Percentiles rank a stretch among this genome's conserved stretches.
Evolutionary conservation across 2,113 vertebrate species (phyloP).

Genomic region (Tringa solitaria): DNA sequence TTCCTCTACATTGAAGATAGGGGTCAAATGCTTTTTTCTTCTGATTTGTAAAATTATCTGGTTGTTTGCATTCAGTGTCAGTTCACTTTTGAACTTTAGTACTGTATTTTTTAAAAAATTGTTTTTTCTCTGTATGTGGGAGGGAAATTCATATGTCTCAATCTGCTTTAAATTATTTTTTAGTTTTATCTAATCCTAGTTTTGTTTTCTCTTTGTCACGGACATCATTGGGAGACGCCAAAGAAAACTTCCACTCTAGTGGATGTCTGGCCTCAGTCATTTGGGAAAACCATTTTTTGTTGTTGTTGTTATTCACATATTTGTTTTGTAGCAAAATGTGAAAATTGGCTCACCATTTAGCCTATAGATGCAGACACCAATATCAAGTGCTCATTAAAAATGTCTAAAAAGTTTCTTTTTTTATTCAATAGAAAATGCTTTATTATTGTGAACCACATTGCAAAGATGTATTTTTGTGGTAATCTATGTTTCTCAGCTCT

Average conservation of each 20-base stretch:
- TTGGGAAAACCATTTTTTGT: background rate
- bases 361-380: background rate
- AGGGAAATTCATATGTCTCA: background rate
- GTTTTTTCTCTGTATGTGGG: accelerated
- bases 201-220: background rate
- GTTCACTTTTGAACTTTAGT: background rate
- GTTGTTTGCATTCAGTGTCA: background rate
- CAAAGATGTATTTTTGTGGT: background rate
- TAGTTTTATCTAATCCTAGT: background rate
- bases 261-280: background rate
- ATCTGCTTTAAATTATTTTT: background rate
- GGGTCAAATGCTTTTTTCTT: background rate
- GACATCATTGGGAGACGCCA: background rate
- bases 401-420: background rate
- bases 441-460: background rate
- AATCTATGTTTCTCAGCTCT: background rate
- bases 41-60: background rate
- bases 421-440: background rate
- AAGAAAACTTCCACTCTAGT: background rate
- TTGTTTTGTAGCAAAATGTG: background rate
- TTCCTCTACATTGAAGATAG: background rate
- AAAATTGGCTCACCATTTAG: background rate
- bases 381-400: background rate
- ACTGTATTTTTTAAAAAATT: background rate
- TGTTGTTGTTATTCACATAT: background rate